phyloP scores from a whole-genome alignment of 2,797 vertebrate genomes.

The Chelonia mydas region DNA sequence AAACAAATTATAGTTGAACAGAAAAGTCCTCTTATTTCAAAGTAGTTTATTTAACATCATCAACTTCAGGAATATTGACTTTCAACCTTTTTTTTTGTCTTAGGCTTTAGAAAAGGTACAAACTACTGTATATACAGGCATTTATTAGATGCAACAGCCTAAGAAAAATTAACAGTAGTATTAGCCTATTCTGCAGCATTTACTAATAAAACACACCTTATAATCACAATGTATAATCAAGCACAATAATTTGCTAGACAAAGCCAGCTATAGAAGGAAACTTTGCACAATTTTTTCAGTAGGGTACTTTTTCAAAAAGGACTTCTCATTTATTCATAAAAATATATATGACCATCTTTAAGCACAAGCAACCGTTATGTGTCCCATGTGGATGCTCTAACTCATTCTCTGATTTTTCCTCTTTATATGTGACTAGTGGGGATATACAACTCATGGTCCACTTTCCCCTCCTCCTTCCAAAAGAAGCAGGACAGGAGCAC shows the following conservation, averaged over 20 bases:
- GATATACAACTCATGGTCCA: not conserved
- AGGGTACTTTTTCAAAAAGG: conserved; percentile 1
- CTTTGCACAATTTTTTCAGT: not conserved
- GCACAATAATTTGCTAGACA: conserved; percentile 4
- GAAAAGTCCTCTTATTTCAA: conserved; percentile 12
- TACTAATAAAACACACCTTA: conserved; percentile 27
- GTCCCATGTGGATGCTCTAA: not conserved
- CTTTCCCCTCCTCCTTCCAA: not conserved
- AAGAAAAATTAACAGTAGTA: not conserved
- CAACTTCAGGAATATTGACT: conserved; percentile 34
- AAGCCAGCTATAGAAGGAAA: not conserved
- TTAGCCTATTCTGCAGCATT: not conserved
- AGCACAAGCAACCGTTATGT: not conserved
- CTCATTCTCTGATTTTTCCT: not conserved
- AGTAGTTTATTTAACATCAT: conserved; percentile 68
- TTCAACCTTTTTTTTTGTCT: conserved; percentile 15
- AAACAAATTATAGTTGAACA: not conserved
- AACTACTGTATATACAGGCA: not conserved
- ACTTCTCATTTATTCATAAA: not conserved
- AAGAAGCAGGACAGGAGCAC: not conserved
- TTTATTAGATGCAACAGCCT: not conserved
- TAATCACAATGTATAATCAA: not conserved
- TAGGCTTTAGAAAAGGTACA: conserved; percentile 37
- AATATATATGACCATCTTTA: conserved; percentile 12
- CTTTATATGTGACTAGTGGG: rapidly evolving